Base-by-base conservation (phyloP, 2,113 vertebrate genomes). In the Odontesthes bonariensis region DNA sequence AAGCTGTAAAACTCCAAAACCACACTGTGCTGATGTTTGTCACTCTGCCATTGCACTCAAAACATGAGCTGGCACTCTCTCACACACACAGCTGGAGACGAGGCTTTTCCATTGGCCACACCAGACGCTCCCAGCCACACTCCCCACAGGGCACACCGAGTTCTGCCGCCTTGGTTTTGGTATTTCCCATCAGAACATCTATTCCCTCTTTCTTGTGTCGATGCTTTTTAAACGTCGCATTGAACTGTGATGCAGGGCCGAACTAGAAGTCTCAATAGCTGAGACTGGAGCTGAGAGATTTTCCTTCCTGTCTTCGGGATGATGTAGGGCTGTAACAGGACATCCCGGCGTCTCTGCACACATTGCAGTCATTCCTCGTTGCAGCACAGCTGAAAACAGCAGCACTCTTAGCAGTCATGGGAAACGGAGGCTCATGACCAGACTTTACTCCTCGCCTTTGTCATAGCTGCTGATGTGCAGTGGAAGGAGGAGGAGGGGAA, bases 331-430 rank as follows among this genome's bases (percentile, higher is more conserved):
- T 63, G 73, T 51, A 73, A 70, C 84, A 77, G 88, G 84, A 89
- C 88, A 69, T 84, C 81, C 75, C 73, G 67, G 88, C 82, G 77
- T 89, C 88, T 64, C 63, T 42, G 19, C 72, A 59, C 81, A 63
- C 88, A 90, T 91, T 85, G 80, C 86, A 79, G 63, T 84, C 89
- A 92, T 88, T 91, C 84, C 79, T 86, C 56, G 63, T 69, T 69
- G 73, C 83, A 68, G 88, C 90, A 73, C 82, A 84, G 85, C 83
- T 86, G 89, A 91, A 90, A 87, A 86, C 73, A 85, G 86, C 83
- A 68, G 77, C 86, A 27, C 73, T 68, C 59, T 75, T 31, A 69
- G 71, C 27, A 58, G 90, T 91, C 89, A 91, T 86, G 91, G 82
- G 82, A 88, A 86, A 59, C 58, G 79, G 77, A 79, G 65, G 81